These are phyloP conservation scores for Trematocara zebra DNA, from an alignment of 2,113 vertebrate genomes.

Conservation along the genomic window DNA sequence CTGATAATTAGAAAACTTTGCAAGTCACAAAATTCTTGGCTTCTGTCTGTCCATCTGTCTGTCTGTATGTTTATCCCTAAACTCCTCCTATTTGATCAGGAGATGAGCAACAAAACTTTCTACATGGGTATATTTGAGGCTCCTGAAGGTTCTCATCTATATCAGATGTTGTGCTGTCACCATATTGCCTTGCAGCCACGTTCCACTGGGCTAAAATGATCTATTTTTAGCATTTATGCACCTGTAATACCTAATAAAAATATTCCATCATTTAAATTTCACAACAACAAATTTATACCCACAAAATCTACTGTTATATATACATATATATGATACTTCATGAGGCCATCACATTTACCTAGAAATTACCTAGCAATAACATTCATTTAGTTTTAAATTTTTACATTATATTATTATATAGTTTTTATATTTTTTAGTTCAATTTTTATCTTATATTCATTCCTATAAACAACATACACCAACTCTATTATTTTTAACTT, in stretches of 20 bases:
- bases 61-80: not conserved
- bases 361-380: not conserved
- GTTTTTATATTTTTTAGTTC: not conserved
- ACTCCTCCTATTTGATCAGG: not conserved
- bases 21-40: not conserved
- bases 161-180: not conserved
- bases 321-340: not conserved
- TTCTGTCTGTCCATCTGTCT: not conserved
- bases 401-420: not conserved
- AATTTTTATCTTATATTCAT: not conserved
- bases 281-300: not conserved
- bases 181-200: not conserved
- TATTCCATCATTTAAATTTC: not conserved
- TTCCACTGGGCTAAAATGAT: not conserved
- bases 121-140: not conserved
- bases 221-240: not conserved
- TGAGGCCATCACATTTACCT: not conserved
- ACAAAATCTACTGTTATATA: not conserved
- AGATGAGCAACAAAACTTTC: not conserved
- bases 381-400: not conserved
- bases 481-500: not conserved
- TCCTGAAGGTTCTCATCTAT: not conserved
- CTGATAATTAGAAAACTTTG: not conserved
- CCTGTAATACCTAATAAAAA: not conserved
- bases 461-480: not conserved